Conservation (phyloP, 2,113 vertebrate genomes). For the Cololabis saira region DNA sequence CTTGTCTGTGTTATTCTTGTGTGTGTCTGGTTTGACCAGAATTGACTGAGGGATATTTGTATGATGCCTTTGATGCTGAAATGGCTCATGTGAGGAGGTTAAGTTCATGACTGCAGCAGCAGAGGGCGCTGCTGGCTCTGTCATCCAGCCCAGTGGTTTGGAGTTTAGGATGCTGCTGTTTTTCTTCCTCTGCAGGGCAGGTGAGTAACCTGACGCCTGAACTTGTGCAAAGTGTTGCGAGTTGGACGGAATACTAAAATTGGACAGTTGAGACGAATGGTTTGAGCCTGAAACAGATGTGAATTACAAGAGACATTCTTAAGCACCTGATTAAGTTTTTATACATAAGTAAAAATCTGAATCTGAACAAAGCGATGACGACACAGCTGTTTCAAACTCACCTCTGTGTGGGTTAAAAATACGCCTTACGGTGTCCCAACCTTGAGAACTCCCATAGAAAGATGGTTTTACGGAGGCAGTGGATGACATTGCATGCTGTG, state of each 20-base stretch:
- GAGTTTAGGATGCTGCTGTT: slow-evolving; percentile 58
- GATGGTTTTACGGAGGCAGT: slow-evolving; percentile 47
- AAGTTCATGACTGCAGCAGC: slow-evolving; percentile 77
- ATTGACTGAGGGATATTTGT: slow-evolving; percentile 87
- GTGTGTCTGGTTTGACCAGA: slow-evolving; percentile 90
- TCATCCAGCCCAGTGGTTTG: slow-evolving; percentile 67
- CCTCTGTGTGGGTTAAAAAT: slow-evolving; percentile 78
- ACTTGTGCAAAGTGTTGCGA: slow-evolving; percentile 78
- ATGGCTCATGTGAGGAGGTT: slow-evolving; percentile 73
- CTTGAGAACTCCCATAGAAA: slow-evolving; percentile 65
- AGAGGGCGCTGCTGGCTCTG: slow-evolving; percentile 74
- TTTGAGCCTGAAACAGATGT: slow-evolving; percentile 69
- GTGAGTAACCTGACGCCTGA: slow-evolving; percentile 68
- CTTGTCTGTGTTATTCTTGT: slow-evolving; percentile 88
- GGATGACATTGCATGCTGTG: slow-evolving; percentile 69
- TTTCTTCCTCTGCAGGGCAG: slow-evolving; percentile 77
- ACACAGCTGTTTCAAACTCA: slow-evolving; percentile 44
- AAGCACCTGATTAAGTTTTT: neutral
- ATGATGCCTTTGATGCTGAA: slow-evolving; percentile 67
- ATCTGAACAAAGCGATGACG: neutral
- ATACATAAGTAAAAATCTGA: neutral
- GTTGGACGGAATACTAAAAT: slow-evolving; percentile 67
- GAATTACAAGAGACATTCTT: neutral
- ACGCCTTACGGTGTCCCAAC: slow-evolving; percentile 80
- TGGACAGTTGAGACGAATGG: slow-evolving; percentile 70